A percentile compares a stretch with the other conserved stretches of the same genome.
phyloP scores from a whole-genome alignment of 2,888 invertebrate genomes.

The Cheilosia soror region DNA sequence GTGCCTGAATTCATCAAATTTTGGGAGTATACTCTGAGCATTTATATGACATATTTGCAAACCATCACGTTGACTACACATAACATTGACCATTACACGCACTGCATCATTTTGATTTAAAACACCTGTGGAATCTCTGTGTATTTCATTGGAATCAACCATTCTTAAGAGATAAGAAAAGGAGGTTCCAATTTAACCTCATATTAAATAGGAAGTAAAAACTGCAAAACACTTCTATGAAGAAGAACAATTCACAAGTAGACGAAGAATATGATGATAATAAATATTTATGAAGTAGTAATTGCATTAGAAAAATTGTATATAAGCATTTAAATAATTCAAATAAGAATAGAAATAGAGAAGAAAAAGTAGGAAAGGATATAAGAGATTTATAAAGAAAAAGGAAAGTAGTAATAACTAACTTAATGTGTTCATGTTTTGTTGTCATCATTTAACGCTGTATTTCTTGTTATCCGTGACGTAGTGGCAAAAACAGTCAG shows the following conservation, averaged over 20 bases:
- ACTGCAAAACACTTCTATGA: background rate
- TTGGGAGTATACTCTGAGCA: too few relatives aligned
- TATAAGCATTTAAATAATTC: background rate
- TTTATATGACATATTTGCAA: too few relatives aligned
- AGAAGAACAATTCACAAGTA: background rate
- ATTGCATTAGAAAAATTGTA: background rate
- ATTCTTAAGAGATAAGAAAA: too few relatives aligned
- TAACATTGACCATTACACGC: too few relatives aligned
- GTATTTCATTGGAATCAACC: too few relatives aligned
- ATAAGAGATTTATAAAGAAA: background rate
- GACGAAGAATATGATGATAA: background rate
- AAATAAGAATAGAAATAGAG: background rate
- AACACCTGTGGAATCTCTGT: too few relatives aligned
- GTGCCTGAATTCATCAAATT: too few relatives aligned
- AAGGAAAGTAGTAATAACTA: background rate
- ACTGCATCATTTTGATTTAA: too few relatives aligned
- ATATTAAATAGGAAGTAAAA: background rate
- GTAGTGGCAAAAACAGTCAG: slow-evolving; percentile 17
- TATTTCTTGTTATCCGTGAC: slow-evolving; percentile 27
- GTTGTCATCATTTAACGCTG: background rate
- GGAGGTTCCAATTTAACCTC: background rate
- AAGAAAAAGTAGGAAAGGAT: background rate
- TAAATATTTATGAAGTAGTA: background rate
- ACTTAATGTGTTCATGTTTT: slow-evolving; percentile 1
- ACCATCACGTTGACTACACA: too few relatives aligned